Conservation (phyloP, 2,797 vertebrate species). For the Karalla daura region DNA sequence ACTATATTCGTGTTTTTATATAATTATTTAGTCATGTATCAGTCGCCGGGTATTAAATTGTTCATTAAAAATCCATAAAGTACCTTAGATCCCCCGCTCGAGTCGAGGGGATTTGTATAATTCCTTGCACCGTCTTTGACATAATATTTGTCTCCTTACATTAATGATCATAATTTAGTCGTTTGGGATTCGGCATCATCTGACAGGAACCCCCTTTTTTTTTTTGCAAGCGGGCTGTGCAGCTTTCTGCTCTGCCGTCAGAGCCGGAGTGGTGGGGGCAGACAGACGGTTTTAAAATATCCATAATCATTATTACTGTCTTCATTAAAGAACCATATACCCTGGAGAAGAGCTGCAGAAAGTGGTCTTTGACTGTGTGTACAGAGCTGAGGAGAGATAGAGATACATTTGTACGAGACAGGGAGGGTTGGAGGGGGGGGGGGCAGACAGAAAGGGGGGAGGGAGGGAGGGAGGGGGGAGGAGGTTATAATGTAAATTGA, state of each 20-base stretch:
- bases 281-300: constrained; percentile 74
- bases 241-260: constrained; percentile 46
- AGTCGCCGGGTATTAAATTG: not conserved
- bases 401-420: constrained; percentile 64
- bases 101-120: constrained; percentile 3
- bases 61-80: constrained; percentile 2
- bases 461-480: constrained; percentile 32
- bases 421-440: constrained; percentile 50
- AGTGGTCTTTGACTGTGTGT: constrained; percentile 77
- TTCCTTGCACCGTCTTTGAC: constrained; percentile 16
- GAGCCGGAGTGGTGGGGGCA: constrained; percentile 46
- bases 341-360: constrained; percentile 73
- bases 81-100: not conserved
- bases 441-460: constrained; percentile 52
- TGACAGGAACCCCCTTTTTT: constrained; percentile 19
- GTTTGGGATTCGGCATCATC: constrained; percentile 28
- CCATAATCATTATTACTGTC: constrained; percentile 79
- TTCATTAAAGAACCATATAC: constrained; percentile 82
- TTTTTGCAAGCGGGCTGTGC: constrained; percentile 35
- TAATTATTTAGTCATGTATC: not conserved
- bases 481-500: constrained; percentile 72
- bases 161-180: constrained; percentile 26
- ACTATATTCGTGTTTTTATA: not conserved
- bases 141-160: constrained; percentile 42
- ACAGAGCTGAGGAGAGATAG: constrained; percentile 61